Evolutionary conservation across 2,888 invertebrate species (phyloP), one percentile per base, ranked within the genome.

Genomic region (Coenonympha glycerion): DNA sequence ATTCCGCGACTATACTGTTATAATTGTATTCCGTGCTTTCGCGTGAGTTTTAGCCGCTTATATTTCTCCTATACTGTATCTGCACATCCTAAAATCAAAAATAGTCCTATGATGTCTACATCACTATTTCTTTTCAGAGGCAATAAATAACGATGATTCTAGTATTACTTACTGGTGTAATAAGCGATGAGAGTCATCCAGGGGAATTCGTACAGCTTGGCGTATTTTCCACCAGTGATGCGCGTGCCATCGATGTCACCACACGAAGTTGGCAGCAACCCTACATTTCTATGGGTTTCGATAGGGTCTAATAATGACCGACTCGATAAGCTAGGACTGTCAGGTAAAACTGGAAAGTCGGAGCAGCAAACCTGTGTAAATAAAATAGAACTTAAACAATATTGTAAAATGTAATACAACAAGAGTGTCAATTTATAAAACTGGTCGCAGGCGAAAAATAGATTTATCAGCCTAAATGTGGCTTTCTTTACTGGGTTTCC

Each of bases 121-220:
- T n/a, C n/a, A n/a, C n/a, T n/a, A n/a, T n/a, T n/a, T n/a, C n/a
- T n/a, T n/a, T n/a, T n/a, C n/a, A n/a, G n/a, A n/a, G n/a, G n/a
- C n/a, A n/a, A n/a, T n/a, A n/a, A n/a, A n/a, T n/a, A 8, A 31
- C 13, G 15, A 6, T 15, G 26, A 13, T 6, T 3, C 13, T 0
- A 3, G 11, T 3, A n/a, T 5, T 28, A 26, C 57, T 53, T 57
- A 61, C 65, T 42, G 4, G 60, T 63, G 15, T 64, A 56, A 45
- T 90, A 91, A 13, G 85, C 85, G 16, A 92, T 69, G 6, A 91
- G 71, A 0, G 88, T 90, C 89, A 92, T 89, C 91, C 91, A 92
- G 0, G 92, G 91, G 57, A 84, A 91, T 36, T 91, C 89, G 8
- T 85, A 83, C 3, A 90, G 63, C 0, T 64, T 71, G 0, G 91